phyloP scores from a whole-genome alignment of 2,888 invertebrate species.

The Tenthredo notha region DNA sequence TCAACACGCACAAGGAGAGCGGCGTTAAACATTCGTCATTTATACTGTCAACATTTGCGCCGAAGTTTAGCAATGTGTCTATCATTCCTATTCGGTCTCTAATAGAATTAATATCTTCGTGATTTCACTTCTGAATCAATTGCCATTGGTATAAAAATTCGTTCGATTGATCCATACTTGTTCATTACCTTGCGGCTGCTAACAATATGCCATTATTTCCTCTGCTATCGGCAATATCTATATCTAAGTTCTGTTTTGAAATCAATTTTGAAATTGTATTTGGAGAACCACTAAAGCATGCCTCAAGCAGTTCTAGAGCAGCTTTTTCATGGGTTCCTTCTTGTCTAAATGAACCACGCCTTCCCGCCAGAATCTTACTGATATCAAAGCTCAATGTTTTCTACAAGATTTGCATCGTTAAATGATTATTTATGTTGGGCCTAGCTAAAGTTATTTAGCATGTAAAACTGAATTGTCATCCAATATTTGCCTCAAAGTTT shows the following conservation, averaged over 20 bases:
- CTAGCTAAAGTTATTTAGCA: not conserved
- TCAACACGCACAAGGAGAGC: slow-evolving; percentile 77
- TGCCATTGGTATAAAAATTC: not conserved
- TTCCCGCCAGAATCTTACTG: slow-evolving; percentile 66
- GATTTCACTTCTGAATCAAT: not conserved
- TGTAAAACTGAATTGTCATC: not conserved
- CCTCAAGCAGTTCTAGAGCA: slow-evolving; percentile 70
- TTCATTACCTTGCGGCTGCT: slow-evolving; percentile 77
- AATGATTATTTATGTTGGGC: not conserved
- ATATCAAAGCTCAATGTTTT: slow-evolving; percentile 70
- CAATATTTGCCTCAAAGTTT: slow-evolving; percentile 62
- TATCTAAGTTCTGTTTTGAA: slow-evolving; percentile 77
- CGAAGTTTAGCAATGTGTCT: slow-evolving; percentile 78
- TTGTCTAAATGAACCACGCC: slow-evolving; percentile 66
- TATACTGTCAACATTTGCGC: slow-evolving; percentile 79
- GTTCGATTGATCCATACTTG: not conserved
- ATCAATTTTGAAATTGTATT: slow-evolving; percentile 75
- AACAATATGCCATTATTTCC: slow-evolving; percentile 82
- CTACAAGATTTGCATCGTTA: slow-evolving; percentile 57
- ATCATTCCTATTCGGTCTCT: slow-evolving; percentile 76
- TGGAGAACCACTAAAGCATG: slow-evolving; percentile 67
- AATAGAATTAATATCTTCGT: not conserved
- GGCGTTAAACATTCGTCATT: slow-evolving; percentile 82
- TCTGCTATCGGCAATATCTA: slow-evolving; percentile 79
- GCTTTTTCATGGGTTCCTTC: slow-evolving; percentile 69